Conservation (phyloP, 2,113 vertebrate genomes). For the Perca flavescens region DNA sequence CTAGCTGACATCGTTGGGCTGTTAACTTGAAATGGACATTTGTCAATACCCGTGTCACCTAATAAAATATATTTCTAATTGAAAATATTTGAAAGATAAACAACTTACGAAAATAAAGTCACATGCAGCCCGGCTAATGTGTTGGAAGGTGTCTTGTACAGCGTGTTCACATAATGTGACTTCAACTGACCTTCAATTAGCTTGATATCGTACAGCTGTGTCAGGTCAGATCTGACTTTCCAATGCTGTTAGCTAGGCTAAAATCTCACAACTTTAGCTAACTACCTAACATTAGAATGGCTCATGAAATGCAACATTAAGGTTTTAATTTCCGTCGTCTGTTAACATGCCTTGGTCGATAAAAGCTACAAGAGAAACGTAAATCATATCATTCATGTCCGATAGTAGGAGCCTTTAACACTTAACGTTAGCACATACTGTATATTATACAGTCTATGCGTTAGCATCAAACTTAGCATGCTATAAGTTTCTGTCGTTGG, state of each 20-base stretch:
- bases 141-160: background rate
- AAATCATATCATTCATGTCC: background rate
- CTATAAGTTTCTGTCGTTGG: background rate
- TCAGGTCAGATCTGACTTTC: background rate
- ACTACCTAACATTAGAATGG: background rate
- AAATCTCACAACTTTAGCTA: too few relatives aligned
- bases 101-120: background rate
- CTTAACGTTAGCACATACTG: background rate
- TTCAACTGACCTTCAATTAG: background rate
- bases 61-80: background rate
- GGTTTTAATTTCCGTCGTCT: background rate
- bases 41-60: background rate
- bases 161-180: background rate
- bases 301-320: background rate
- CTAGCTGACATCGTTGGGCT: too few relatives aligned
- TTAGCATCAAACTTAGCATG: conserved; percentile 2
- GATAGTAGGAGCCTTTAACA: background rate
- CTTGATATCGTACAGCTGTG: background rate
- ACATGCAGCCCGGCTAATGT: too few relatives aligned
- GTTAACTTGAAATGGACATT: background rate
- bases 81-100: background rate
- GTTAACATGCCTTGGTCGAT: fast-evolving
- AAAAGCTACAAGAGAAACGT: background rate
- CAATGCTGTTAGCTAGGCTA: background rate
- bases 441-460: too few relatives aligned